Percentiles rank a stretch among this genome's conserved stretches.
These are phyloP conservation scores for Synanceia verrucosa DNA, from an alignment of 2,797 vertebrate genomes.

Conservation along the genomic window DNA sequence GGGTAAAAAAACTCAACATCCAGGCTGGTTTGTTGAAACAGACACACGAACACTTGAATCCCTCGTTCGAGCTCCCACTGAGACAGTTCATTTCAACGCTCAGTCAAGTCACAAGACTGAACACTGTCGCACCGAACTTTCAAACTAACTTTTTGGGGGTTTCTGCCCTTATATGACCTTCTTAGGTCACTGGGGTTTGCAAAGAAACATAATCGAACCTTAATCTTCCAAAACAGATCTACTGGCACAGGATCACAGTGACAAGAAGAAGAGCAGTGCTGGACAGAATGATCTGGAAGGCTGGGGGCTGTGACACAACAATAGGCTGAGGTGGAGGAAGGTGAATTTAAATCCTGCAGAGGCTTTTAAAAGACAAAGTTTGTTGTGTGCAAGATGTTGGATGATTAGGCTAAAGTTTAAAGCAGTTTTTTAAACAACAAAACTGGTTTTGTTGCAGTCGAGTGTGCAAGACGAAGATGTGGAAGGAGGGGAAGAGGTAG, in stretches of 20 bases:
- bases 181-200: not conserved
- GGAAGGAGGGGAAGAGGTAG: slow-evolving; percentile 31
- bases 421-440: not conserved
- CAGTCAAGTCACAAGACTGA: too few relatives aligned
- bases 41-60: not conserved
- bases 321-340: not conserved
- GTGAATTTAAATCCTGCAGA: not conserved
- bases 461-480: slow-evolving; percentile 4
- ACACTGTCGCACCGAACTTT: too few relatives aligned
- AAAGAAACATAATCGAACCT: slow-evolving; percentile 10
- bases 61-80: slow-evolving; percentile 2
- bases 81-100: not conserved
- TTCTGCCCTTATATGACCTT: not conserved
- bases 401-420: not conserved
- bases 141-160: too few relatives aligned
- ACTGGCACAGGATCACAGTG: not conserved
- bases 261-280: slow-evolving; percentile 23
- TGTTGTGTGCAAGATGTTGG: not conserved
- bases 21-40: slow-evolving; percentile 24
- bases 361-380: not conserved
- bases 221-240: slow-evolving; percentile 21
- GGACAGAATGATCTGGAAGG: slow-evolving; percentile 20
- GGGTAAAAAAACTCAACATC: not conserved
- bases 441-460: slow-evolving; percentile 8
- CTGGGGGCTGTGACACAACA: slow-evolving; percentile 17